Percentiles rank a stretch among this genome's conserved stretches.
phyloP scores from a whole-genome alignment of 2,797 vertebrate species.

The Rousettus madagascariensis region DNA sequence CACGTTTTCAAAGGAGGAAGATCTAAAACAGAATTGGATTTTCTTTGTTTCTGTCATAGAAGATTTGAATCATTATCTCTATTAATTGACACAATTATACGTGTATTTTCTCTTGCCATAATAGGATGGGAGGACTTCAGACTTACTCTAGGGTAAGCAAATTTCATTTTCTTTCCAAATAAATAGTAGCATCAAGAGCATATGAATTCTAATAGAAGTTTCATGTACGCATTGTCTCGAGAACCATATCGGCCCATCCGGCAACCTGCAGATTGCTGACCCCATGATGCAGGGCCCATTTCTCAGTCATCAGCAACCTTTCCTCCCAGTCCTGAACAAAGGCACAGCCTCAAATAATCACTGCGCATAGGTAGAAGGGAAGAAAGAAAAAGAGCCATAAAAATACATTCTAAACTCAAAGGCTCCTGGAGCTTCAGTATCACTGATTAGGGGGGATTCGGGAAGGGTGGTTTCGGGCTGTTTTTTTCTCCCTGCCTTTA shows the following conservation, averaged over 20 bases:
- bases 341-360: neutral
- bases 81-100: neutral
- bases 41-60: neutral
- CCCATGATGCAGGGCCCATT: neutral
- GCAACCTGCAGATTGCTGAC: neutral
- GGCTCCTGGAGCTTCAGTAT: slow-evolving; percentile 16
- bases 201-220: neutral
- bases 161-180: slow-evolving; percentile 42
- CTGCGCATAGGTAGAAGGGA: neutral
- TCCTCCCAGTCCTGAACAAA: neutral
- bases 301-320: neutral
- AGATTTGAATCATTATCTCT: slow-evolving; percentile 26
- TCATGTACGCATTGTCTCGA: neutral
- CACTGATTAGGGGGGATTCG: slow-evolving; percentile 44
- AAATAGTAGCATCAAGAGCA: neutral
- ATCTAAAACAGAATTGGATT: neutral
- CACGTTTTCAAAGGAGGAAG: neutral
- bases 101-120: neutral
- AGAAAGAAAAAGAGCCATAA: neutral
- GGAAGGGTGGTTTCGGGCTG: slow-evolving; percentile 35
- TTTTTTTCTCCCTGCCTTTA: slow-evolving; percentile 58
- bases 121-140: neutral
- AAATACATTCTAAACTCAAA: slow-evolving; percentile 51
- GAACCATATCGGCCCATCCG: neutral
- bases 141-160: neutral